Conservation (phyloP, 2,888 invertebrate genomes). For the Watsonalla binaria region DNA sequence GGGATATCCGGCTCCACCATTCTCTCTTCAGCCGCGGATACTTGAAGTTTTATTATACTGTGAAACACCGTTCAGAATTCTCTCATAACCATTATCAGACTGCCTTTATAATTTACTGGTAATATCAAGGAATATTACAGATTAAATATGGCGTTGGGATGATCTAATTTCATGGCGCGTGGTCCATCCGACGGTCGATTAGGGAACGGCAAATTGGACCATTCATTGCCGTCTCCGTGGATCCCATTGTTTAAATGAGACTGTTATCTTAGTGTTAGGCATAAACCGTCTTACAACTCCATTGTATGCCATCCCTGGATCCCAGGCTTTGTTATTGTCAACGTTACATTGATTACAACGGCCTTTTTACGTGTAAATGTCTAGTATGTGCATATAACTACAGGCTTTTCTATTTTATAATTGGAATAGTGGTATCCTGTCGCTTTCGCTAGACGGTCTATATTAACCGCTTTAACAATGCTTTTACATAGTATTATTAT, state of each 20-base stretch:
- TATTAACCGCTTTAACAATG: too few relatives aligned
- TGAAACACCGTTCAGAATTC: background rate
- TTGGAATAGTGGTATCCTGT: too few relatives aligned
- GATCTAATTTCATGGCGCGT: conserved; percentile 68
- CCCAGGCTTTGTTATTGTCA: conserved; percentile 18
- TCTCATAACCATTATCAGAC: background rate
- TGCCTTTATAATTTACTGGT: background rate
- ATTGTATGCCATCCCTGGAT: conserved; percentile 22
- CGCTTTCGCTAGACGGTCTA: too few relatives aligned
- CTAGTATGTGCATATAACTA: background rate
- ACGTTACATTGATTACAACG: conserved; percentile 26
- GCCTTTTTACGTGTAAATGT: background rate
- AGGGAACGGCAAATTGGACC: conserved; percentile 66
- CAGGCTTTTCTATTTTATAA: background rate
- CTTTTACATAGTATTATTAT: too few relatives aligned
- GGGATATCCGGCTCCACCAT: too few relatives aligned
- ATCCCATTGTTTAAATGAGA: conserved; percentile 44
- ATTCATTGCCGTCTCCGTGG: conserved; percentile 50
- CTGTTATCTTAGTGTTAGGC: conserved; percentile 43
- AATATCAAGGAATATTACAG: conserved; percentile 1
- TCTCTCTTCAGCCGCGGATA: background rate
- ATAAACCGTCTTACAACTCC: conserved; percentile 33
- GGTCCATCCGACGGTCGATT: conserved; percentile 68
- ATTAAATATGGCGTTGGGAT: conserved; percentile 38
- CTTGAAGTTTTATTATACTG: background rate